A percentile compares a stretch with the other conserved stretches of the same genome.
Conservation (phyloP, 2,113 vertebrate species). For the Burhinus oedicnemus region DNA sequence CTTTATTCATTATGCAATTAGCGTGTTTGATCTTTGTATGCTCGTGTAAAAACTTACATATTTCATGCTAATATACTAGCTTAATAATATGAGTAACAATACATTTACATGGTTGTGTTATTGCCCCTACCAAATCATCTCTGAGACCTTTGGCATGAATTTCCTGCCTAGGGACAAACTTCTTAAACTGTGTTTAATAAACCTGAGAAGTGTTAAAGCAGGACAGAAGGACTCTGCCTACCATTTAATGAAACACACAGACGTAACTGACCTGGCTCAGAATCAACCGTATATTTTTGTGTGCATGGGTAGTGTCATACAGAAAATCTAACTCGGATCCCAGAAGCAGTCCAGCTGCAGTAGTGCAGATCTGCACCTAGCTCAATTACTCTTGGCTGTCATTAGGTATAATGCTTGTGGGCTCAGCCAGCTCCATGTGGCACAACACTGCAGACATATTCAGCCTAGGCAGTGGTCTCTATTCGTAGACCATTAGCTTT, state of each 20-base stretch:
- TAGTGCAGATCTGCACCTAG: not conserved
- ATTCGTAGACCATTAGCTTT: not conserved
- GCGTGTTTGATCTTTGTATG: not conserved
- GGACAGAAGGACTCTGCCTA: not conserved
- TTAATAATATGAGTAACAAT: not conserved
- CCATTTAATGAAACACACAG: not conserved
- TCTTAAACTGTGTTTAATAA: slow-evolving; percentile 25
- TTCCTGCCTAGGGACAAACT: not conserved
- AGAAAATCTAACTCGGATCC: not conserved
- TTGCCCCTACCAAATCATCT: not conserved
- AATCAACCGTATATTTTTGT: fast-evolving
- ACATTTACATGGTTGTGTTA: not conserved
- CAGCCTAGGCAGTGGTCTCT: not conserved
- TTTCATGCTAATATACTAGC: not conserved
- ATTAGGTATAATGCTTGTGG: not conserved
- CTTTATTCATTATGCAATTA: slow-evolving; percentile 20
- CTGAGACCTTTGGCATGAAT: not conserved
- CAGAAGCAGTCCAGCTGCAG: not conserved
- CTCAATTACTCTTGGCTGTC: not conserved
- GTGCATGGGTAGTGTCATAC: not conserved
- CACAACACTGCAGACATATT: not conserved
- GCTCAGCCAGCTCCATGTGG: not conserved
- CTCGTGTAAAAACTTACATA: not conserved
- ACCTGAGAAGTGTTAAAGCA: not conserved
- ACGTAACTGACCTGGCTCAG: not conserved